Conservation (phyloP, 1,140 invertebrate genomes). For the Zaprionus nigranus region DNA sequence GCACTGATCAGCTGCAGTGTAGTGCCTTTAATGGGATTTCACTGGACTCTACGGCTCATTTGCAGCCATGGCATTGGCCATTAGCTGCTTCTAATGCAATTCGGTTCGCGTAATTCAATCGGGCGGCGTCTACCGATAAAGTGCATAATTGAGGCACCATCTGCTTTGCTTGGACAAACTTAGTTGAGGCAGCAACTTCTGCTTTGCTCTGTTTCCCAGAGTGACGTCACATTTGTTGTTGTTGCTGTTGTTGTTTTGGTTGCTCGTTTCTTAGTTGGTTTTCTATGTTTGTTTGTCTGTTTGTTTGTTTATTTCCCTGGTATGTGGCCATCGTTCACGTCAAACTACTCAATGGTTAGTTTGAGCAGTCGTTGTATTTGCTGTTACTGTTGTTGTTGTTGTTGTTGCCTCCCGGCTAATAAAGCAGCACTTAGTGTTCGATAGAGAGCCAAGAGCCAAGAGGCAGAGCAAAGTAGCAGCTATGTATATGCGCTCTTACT, state of each 20-base stretch:
- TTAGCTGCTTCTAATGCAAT: slow-evolving; percentile 56
- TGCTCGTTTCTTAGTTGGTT: slow-evolving; percentile 33
- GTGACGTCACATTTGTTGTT: slow-evolving; percentile 19
- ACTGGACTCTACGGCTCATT: slow-evolving; percentile 15
- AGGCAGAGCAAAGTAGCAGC: slow-evolving; percentile 19
- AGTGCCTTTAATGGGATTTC: neutral
- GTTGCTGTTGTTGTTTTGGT: slow-evolving; percentile 23
- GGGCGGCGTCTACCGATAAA: slow-evolving; percentile 38
- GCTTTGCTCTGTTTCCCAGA: slow-evolving; percentile 5
- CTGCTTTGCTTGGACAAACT: slow-evolving; percentile 11
- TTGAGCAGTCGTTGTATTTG: slow-evolving; percentile 13
- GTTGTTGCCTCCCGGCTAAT: slow-evolving; percentile 63
- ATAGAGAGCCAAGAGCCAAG: slow-evolving; percentile 28
- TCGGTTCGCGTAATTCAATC: slow-evolving; percentile 57
- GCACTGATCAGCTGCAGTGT: slow-evolving; percentile 32
- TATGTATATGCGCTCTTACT: slow-evolving; percentile 28
- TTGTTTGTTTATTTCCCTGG: slow-evolving; percentile 12
- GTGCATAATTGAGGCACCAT: slow-evolving; percentile 62
- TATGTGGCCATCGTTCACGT: slow-evolving; percentile 32
- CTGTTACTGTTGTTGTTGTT: slow-evolving; percentile 13
- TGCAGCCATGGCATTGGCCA: slow-evolving; percentile 43
- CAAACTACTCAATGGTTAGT: slow-evolving; percentile 30
- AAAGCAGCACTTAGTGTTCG: slow-evolving; percentile 72
- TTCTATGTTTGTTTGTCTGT: slow-evolving; percentile 6
- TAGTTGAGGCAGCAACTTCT: slow-evolving; percentile 15